phyloP scores from a whole-genome alignment of 2,888 invertebrate species.

The Stenoptilia bipunctidactyla region DNA sequence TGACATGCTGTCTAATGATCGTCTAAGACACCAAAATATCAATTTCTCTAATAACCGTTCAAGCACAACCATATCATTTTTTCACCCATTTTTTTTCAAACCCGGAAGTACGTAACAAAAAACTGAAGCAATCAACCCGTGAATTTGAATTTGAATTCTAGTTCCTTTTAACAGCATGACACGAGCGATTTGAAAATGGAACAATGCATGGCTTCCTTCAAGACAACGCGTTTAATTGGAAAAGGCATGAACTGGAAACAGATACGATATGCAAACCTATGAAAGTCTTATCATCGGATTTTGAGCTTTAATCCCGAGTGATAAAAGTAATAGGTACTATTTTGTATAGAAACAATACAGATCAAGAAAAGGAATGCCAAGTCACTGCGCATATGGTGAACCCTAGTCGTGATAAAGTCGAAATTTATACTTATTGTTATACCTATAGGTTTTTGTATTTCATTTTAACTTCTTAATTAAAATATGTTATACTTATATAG shows the following conservation, averaged over 20 bases:
- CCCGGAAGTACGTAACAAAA: constrained; percentile 64
- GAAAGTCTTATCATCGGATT: constrained; percentile 1
- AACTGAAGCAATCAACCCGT: constrained; percentile 47
- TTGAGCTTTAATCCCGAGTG: constrained; percentile 9
- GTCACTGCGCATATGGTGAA: constrained; percentile 40
- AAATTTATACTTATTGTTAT: too few species aligned
- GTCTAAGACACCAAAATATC: constrained; percentile 64
- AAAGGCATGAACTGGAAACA: constrained; percentile 36
- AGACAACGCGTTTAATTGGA: constrained; percentile 46
- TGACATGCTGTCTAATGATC: constrained; percentile 63
- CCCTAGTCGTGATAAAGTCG: too few species aligned
- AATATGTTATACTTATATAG: too few species aligned
- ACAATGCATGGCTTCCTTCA: constrained; percentile 42
- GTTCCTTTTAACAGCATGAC: constrained; percentile 42
- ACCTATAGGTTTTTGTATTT: too few species aligned
- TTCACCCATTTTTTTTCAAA: too few species aligned
- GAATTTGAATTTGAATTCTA: constrained; percentile 53
- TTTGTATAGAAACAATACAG: constrained; percentile 14
- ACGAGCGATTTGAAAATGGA: constrained; percentile 28
- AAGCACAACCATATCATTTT: constrained; percentile 45
- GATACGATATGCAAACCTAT: constrained; percentile 20
- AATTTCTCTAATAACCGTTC: constrained; percentile 55
- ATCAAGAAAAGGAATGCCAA: constrained; percentile 19
- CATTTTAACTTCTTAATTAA: too few species aligned
- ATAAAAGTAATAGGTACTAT: constrained; percentile 4